phyloP scores from a whole-genome alignment of 1,140 invertebrate species.

The Holotrichia oblita region DNA sequence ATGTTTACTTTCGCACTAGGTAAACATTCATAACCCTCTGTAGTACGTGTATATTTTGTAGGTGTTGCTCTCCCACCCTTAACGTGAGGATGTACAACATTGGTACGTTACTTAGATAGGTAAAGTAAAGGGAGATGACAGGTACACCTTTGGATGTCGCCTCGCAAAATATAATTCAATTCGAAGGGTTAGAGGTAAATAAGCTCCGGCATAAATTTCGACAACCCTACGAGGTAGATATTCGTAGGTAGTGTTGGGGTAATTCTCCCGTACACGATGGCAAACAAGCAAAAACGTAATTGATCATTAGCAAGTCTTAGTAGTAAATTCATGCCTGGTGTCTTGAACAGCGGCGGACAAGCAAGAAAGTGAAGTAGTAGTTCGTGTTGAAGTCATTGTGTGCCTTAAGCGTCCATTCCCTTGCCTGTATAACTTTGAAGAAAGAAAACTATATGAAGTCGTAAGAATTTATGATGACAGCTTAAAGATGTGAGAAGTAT shows the following conservation, averaged over 20 bases:
- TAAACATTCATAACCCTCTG: neutral
- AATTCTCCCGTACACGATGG: neutral
- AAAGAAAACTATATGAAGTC: neutral
- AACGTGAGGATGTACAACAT: too few species aligned
- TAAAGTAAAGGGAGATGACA: neutral
- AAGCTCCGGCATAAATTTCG: neutral
- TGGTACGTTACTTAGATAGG: too few species aligned
- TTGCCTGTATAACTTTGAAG: neutral
- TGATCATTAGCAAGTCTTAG: constrained; percentile 16
- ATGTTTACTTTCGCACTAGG: neutral
- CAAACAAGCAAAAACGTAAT: constrained; percentile 13
- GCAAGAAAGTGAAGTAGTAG: constrained; percentile 20
- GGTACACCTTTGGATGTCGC: neutral
- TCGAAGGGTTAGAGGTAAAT: constrained; percentile 5
- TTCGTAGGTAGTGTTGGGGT: constrained; percentile 15
- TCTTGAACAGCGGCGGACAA: constrained; percentile 1
- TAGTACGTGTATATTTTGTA: neutral
- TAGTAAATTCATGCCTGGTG: constrained; percentile 13
- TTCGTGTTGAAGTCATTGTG: neutral
- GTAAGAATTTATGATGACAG: constrained; percentile 12
- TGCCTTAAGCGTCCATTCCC: neutral
- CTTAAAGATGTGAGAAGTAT: neutral
- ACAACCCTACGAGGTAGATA: neutral
- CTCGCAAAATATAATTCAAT: constrained; percentile 3
- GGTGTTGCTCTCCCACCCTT: neutral